phyloP scores from a whole-genome alignment of 1,140 invertebrate genomes.

The Drosophila repleta region DNA sequence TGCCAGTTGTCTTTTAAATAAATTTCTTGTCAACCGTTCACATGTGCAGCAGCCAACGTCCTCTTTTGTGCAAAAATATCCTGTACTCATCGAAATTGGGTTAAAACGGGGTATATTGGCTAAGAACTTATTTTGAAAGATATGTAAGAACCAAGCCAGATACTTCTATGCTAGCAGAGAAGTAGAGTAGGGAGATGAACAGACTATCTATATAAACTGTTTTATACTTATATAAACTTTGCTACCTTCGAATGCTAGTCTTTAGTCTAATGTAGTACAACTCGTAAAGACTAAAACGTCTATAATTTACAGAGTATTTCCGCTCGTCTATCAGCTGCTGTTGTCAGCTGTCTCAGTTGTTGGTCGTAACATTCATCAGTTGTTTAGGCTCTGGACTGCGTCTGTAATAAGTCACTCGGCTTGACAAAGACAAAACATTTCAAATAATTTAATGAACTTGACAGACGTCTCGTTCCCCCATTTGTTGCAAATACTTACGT shows the following conservation, averaged over 20 bases:
- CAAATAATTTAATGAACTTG: constrained; percentile 79
- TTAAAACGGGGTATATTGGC: neutral
- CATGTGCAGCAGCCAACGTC: constrained; percentile 1
- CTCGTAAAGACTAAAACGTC: too few species aligned
- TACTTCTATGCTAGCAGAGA: too few species aligned
- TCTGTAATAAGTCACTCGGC: constrained; percentile 66
- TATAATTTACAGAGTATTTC: too few species aligned
- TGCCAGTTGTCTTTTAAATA: constrained; percentile 80
- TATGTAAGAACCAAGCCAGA: too few species aligned
- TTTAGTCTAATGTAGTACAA: too few species aligned
- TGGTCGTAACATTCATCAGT: constrained; percentile 62
- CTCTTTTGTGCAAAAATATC: neutral
- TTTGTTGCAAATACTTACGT: constrained; percentile 45
- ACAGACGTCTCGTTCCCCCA: constrained; percentile 35
- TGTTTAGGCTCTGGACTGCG: constrained; percentile 52
- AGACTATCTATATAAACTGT: too few species aligned
- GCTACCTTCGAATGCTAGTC: too few species aligned
- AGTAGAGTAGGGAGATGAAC: too few species aligned
- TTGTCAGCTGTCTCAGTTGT: constrained; percentile 15
- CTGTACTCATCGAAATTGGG: neutral
- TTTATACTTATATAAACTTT: too few species aligned
- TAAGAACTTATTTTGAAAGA: too few species aligned
- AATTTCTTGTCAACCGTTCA: constrained; percentile 74
- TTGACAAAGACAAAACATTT: constrained; percentile 65
- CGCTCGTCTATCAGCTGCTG: neutral